Conservation (phyloP, 2,113 vertebrate species). For the Pangasianodon gigas region DNA sequence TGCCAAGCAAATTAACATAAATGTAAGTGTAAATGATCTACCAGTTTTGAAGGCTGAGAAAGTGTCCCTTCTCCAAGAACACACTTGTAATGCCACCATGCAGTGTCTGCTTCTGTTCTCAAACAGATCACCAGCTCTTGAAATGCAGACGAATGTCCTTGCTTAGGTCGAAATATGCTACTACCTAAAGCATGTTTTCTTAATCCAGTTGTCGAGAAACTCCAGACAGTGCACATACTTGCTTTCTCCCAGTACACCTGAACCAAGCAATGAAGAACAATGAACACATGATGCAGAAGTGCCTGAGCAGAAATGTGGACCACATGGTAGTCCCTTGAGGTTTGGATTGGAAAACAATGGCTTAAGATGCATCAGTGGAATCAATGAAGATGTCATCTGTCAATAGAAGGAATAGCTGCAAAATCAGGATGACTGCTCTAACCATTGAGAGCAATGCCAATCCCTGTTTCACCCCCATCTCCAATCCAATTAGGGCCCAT, state of each 20-base stretch:
- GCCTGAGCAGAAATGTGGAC: not conserved
- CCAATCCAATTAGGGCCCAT: slow-evolving; percentile 49
- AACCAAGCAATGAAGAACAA: slow-evolving; percentile 3
- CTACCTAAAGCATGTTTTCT: not conserved
- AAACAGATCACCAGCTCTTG: slow-evolving; percentile 4
- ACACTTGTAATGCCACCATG: not conserved
- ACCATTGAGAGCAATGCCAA: not conserved
- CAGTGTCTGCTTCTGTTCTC: not conserved
- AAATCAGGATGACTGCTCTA: not conserved
- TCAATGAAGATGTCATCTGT: slow-evolving; percentile 1
- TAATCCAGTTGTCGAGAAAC: not conserved
- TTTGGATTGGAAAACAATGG: slow-evolving; percentile 5
- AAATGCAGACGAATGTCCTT: not conserved
- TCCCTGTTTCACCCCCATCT: slow-evolving; percentile 35
- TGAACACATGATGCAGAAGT: not conserved
- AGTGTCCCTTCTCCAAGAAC: not conserved
- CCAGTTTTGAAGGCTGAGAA: not conserved
- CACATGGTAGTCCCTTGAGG: not conserved
- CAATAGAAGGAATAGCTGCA: not conserved
- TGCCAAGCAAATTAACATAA: not conserved
- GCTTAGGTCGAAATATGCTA: not conserved
- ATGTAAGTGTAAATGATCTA: not conserved
- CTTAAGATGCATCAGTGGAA: not conserved
- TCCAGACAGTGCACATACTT: not conserved
- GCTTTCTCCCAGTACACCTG: not conserved